These are phyloP conservation scores for Emmelina monodactyla DNA, from an alignment of 2,888 invertebrate genomes.

Conservation along the genomic window DNA sequence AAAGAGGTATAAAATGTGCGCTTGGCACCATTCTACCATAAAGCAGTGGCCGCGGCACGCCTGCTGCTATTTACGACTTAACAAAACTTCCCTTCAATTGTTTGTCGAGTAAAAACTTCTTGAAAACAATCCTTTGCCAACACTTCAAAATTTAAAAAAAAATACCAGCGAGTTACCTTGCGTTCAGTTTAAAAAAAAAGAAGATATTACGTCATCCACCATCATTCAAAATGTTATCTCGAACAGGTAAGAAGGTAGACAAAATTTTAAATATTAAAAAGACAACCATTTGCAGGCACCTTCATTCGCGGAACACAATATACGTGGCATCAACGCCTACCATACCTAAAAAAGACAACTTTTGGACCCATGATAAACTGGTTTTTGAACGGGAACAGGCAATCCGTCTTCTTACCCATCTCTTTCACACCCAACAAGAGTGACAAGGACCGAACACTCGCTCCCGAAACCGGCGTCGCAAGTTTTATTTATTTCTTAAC, in stretches of 20 bases:
- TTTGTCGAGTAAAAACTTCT: too few relatives aligned
- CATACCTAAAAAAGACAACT: slow-evolving; percentile 31
- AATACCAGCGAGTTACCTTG: too few relatives aligned
- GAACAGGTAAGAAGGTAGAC: neutral
- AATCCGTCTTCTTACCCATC: slow-evolving; percentile 36
- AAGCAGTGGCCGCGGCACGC: too few relatives aligned
- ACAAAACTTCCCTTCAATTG: too few relatives aligned
- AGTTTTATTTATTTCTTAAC: slow-evolving; percentile 62
- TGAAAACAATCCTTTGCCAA: too few relatives aligned
- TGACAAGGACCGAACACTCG: slow-evolving; percentile 21
- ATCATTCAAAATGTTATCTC: neutral
- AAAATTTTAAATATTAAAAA: neutral
- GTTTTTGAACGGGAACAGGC: slow-evolving; percentile 35
- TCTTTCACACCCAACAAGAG: slow-evolving; percentile 18
- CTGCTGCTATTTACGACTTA: too few relatives aligned
- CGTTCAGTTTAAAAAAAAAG: too few relatives aligned
- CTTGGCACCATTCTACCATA: too few relatives aligned
- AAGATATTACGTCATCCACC: neutral
- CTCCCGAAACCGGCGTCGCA: slow-evolving; percentile 35
- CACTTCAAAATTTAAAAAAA: too few relatives aligned
- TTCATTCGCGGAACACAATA: slow-evolving; percentile 39
- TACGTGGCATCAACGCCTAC: slow-evolving; percentile 50
- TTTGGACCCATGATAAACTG: slow-evolving; percentile 53
- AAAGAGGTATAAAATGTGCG: too few relatives aligned
- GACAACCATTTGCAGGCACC: slow-evolving; percentile 10